phyloP scores from a whole-genome alignment of 2,888 invertebrate genomes.

The Biston stratarius region DNA sequence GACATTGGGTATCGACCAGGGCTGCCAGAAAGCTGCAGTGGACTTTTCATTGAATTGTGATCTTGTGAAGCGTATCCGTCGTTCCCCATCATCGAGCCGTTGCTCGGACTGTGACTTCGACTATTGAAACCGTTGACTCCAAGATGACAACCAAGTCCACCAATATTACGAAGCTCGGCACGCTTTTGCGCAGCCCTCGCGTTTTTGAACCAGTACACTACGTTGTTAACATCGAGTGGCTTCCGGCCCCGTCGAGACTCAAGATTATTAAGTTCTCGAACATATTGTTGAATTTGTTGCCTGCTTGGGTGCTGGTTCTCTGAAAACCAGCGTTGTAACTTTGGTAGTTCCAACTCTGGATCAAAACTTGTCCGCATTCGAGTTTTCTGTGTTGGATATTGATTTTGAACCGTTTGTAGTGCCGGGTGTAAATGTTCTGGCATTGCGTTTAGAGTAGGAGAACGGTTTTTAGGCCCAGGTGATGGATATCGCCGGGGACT shows the following conservation, averaged over 20 bases:
- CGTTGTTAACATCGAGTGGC: constrained; percentile 97
- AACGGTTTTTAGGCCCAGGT: constrained; percentile 83
- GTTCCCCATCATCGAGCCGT: constrained; percentile 87
- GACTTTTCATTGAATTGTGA: constrained; percentile 88
- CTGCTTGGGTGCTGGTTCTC: constrained; percentile 99
- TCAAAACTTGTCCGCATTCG: constrained; percentile 99
- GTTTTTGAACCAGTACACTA: constrained; percentile 99
- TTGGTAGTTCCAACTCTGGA: constrained; percentile 97
- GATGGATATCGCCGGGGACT: constrained; percentile 82
- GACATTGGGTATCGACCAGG: constrained; percentile 88
- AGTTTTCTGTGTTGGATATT: constrained; percentile 94
- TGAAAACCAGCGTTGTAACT: constrained; percentile 98
- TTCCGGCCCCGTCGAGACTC: constrained; percentile 97
- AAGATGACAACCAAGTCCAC: constrained; percentile 86
- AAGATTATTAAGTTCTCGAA: constrained; percentile 96
- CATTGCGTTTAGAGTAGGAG: constrained; percentile 75
- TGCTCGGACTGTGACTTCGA: constrained; percentile 88
- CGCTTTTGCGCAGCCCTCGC: constrained; percentile 98
- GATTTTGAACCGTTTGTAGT: constrained; percentile 91
- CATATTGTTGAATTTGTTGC: constrained; percentile 98
- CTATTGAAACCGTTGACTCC: constrained; percentile 88
- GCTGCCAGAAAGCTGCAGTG: constrained; percentile 83
- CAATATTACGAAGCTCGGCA: constrained; percentile 91
- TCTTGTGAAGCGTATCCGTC: constrained; percentile 87
- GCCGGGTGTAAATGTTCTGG: constrained; percentile 90